These are phyloP conservation scores for Python bivittatus DNA, from an alignment of 2,113 vertebrate genomes.

Conservation along the genomic window DNA sequence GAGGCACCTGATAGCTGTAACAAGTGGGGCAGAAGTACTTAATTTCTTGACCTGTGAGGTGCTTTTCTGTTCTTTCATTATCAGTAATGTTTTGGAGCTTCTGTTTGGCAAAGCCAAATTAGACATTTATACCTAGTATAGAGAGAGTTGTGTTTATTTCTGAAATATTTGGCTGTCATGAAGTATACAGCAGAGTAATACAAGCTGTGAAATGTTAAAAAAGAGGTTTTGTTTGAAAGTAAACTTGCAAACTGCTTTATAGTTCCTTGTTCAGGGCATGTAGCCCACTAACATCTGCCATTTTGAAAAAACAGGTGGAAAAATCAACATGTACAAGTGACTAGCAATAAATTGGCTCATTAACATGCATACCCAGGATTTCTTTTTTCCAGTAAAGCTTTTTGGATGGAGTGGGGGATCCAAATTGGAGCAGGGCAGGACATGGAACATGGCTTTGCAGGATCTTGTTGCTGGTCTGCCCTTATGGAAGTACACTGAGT, in stretches of 20 bases:
- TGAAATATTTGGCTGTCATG: neutral
- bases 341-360: neutral
- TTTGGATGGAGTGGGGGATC: neutral
- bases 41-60: constrained; percentile 33
- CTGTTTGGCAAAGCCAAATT: neutral
- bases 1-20: constrained; percentile 48
- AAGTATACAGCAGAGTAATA: neutral
- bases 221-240: neutral
- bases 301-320: neutral
- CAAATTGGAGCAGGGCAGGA: neutral
- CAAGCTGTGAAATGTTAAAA: neutral
- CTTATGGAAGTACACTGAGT: neutral
- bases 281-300: neutral
- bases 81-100: neutral
- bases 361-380: neutral
- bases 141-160: neutral
- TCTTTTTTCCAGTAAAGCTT: neutral
- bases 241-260: neutral
- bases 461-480: neutral
- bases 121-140: neutral
- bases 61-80: neutral
- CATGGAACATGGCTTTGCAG: neutral
- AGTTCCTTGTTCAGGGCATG: neutral
- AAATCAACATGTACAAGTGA: neutral
- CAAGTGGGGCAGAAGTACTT: constrained; percentile 6